Evolutionary conservation across 2,888 invertebrate genomes (phyloP).

Genomic region (Serripes groenlandicus): DNA sequence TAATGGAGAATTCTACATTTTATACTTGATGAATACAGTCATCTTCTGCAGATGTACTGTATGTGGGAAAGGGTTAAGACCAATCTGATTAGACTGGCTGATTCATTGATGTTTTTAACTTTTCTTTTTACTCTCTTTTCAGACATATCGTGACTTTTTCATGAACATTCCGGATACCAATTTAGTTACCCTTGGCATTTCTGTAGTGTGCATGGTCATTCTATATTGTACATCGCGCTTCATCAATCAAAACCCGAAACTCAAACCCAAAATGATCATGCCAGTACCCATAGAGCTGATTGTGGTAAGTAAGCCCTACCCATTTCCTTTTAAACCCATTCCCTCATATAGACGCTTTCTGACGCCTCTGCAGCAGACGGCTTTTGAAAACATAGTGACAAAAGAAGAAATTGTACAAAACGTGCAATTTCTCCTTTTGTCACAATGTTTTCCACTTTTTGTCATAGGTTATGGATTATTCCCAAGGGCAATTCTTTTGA

Average conservation of each 20-base stretch:
- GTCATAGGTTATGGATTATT: too few species aligned
- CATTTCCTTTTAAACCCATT: neutral
- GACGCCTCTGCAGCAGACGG: neutral
- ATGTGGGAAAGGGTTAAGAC: too few species aligned
- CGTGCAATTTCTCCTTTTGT: neutral
- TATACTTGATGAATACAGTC: too few species aligned
- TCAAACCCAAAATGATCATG: constrained; percentile 87
- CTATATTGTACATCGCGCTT: constrained; percentile 88
- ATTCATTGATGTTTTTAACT: too few species aligned
- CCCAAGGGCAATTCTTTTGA: too few species aligned
- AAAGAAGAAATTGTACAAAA: constrained; percentile 1
- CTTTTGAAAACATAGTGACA: constrained; percentile 5
- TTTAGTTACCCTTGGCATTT: constrained; percentile 90
- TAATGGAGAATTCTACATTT: too few species aligned
- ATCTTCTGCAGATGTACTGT: too few species aligned
- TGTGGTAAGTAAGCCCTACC: constrained; percentile 51
- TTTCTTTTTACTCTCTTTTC: too few species aligned
- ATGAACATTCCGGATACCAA: constrained; percentile 89
- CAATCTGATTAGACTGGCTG: too few species aligned
- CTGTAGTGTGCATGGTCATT: constrained; percentile 90
- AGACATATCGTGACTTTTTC: constrained; percentile 90
- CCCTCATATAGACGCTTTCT: neutral
- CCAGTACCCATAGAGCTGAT: constrained; percentile 88
- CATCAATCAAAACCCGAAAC: constrained; percentile 86
- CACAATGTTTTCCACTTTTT: neutral